Evolutionary conservation across 2,797 vertebrate species (phyloP).

Genomic region (Petrocephalus sullivani): DNA sequence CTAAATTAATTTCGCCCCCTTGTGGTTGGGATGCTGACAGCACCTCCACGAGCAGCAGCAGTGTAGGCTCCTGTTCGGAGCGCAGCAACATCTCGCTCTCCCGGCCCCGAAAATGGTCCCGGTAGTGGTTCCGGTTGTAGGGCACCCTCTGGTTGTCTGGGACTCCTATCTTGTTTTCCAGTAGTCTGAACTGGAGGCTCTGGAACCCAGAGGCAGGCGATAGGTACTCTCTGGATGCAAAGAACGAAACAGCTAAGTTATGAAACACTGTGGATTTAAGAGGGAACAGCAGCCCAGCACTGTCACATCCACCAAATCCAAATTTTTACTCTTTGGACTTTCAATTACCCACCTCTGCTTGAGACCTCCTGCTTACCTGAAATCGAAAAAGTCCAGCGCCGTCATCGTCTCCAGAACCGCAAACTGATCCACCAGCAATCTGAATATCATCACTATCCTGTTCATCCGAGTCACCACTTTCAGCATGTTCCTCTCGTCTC

Average conservation of each 20-base stretch:
- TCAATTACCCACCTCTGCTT: background rate
- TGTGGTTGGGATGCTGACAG: background rate
- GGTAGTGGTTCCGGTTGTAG: conserved; percentile 87
- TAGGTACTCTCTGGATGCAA: conserved; percentile 73
- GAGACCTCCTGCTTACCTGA: conserved; percentile 65
- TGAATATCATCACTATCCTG: conserved; percentile 82
- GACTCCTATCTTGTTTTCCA: conserved; percentile 93
- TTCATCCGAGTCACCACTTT: conserved; percentile 86
- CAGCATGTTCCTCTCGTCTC: conserved; percentile 92
- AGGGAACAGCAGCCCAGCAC: background rate
- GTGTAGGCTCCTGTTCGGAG: conserved; percentile 75
- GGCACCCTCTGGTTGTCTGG: conserved; percentile 83
- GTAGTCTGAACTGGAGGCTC: conserved; percentile 90
- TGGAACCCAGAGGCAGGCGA: conserved; percentile 90
- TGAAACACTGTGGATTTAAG: background rate
- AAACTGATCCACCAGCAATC: conserved; percentile 86
- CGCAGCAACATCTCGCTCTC: conserved; percentile 72
- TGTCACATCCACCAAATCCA: background rate
- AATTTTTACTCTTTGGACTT: background rate
- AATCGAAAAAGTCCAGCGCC: conserved; percentile 90
- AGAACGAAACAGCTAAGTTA: background rate
- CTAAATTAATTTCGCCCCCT: background rate
- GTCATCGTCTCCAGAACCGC: conserved; percentile 92
- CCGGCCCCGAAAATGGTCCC: conserved; percentile 79
- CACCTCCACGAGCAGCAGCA: conserved; percentile 89